A percentile compares a stretch with the other conserved stretches of the same genome.
phyloP scores from a whole-genome alignment of 2,888 invertebrate genomes.

The Ceraclea dissimilis region DNA sequence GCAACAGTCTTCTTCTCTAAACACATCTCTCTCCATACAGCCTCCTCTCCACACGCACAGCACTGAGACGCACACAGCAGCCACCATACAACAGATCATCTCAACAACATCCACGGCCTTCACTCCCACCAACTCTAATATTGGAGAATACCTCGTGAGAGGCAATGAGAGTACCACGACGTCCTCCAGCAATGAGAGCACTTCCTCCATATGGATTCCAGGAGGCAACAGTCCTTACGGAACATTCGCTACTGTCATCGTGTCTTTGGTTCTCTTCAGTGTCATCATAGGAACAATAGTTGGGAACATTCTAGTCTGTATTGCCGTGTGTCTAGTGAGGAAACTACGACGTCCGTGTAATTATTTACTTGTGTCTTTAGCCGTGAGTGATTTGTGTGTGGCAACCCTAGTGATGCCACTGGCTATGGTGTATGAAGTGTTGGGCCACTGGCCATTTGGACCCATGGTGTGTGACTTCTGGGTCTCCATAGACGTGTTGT shows the following conservation, averaged over 20 bases:
- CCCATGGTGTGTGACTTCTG: constrained; percentile 87
- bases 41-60: not conserved
- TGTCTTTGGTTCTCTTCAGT: constrained; percentile 63
- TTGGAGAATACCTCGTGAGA: constrained; percentile 35
- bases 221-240: constrained; percentile 44
- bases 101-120: constrained; percentile 31
- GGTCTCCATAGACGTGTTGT: constrained; percentile 95
- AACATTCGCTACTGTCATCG: constrained; percentile 52
- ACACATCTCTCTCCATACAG: not conserved
- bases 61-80: not conserved
- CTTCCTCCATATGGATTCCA: constrained; percentile 29
- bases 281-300: constrained; percentile 75
- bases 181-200: constrained; percentile 35
- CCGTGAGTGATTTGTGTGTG: constrained; percentile 93
- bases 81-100: too few species aligned
- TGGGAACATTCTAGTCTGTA: constrained; percentile 89
- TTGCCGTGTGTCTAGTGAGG: constrained; percentile 90
- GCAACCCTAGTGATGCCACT: constrained; percentile 96
- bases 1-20: constrained; percentile 5
- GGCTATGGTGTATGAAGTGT: constrained; percentile 87
- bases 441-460: constrained; percentile 92
- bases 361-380: constrained; percentile 87
- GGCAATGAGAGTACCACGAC: constrained; percentile 39
- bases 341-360: constrained; percentile 85
- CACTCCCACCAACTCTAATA: constrained; percentile 31